phyloP scores from a whole-genome alignment of 2,113 vertebrate species.

The Pseudonaja textilis region DNA sequence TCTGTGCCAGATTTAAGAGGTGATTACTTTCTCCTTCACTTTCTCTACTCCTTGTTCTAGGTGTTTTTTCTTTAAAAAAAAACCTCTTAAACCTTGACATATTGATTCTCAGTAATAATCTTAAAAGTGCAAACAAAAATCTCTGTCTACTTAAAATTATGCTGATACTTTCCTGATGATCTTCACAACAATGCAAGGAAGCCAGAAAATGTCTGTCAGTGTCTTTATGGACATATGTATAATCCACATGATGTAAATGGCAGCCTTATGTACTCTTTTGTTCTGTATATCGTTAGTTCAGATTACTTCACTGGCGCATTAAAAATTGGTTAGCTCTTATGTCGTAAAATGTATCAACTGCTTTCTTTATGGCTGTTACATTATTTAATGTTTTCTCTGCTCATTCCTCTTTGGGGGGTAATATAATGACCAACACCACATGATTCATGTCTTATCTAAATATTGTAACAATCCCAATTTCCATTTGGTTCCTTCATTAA shows the following conservation, averaged over 20 bases:
- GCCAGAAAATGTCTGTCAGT: slow-evolving; percentile 5
- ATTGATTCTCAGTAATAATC: slow-evolving; percentile 36
- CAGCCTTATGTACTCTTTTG: slow-evolving; percentile 8
- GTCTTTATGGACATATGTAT: slow-evolving; percentile 25
- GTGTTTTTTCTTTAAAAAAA: not conserved
- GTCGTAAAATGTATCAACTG: slow-evolving; percentile 27
- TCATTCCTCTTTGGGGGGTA: slow-evolving; percentile 18
- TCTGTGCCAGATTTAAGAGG: not conserved
- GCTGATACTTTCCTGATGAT: slow-evolving; percentile 20
- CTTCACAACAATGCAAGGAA: slow-evolving; percentile 24
- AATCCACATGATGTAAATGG: slow-evolving; percentile 8
- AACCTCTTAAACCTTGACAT: not conserved
- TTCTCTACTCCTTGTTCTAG: slow-evolving; percentile 15
- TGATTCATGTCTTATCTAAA: slow-evolving; percentile 21
- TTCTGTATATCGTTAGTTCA: slow-evolving; percentile 20
- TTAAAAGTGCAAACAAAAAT: slow-evolving; percentile 2
- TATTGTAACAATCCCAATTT: slow-evolving; percentile 1
- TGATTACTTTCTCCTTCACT: slow-evolving; percentile 8
- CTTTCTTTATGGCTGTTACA: slow-evolving; percentile 30
- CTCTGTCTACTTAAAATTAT: slow-evolving; percentile 10
- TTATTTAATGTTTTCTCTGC: slow-evolving; percentile 28
- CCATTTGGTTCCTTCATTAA: not conserved
- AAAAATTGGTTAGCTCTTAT: slow-evolving; percentile 33
- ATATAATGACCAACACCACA: slow-evolving; percentile 19
- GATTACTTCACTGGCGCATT: slow-evolving; percentile 6